phyloP scores from a whole-genome alignment of 92 coral and sea anemone species.

The Actinernus sp. region DNA sequence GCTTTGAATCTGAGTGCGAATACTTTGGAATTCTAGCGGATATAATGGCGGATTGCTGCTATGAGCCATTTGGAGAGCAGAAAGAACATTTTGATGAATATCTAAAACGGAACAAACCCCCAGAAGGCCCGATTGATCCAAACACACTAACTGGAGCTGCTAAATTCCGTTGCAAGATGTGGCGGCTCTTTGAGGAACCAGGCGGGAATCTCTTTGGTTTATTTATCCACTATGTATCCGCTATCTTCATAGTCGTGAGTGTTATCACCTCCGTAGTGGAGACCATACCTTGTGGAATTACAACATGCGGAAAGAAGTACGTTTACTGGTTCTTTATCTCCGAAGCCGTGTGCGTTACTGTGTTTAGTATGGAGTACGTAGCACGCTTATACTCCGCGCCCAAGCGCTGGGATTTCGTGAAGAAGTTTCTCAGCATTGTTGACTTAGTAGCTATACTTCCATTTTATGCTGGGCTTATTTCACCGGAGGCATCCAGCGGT shows the following conservation, averaged over 20 bases:
- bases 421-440: conserved; percentile 87
- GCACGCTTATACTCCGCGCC: conserved; percentile 86
- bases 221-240: conserved; percentile 77
- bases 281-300: conserved; percentile 79
- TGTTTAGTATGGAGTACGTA: conserved; percentile 81
- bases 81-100: conserved; percentile 67
- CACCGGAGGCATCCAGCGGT: conserved; percentile 73
- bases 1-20: conserved; percentile 86
- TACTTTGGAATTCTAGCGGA: conserved; percentile 86
- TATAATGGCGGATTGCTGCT: conserved; percentile 74
- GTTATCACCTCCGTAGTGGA: conserved; percentile 88
- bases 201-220: conserved; percentile 82
- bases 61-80: conserved; percentile 74
- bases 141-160: conserved; percentile 14
- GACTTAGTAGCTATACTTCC: conserved; percentile 97
- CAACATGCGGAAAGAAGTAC: conserved; percentile 79
- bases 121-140: conserved; percentile 31
- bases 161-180: conserved; percentile 68
- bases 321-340: conserved; percentile 56
- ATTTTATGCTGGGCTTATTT: conserved; percentile 79
- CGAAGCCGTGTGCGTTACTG: conserved; percentile 85
- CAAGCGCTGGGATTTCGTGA: conserved; percentile 79
- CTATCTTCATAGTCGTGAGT: conserved; percentile 78
- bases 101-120: conserved; percentile 57
- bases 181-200: conserved; percentile 95